A percentile compares a stretch with the other conserved stretches of the same genome.
Conservation (phyloP, 2,113 vertebrate genomes). For the Solenodon paradoxus region DNA sequence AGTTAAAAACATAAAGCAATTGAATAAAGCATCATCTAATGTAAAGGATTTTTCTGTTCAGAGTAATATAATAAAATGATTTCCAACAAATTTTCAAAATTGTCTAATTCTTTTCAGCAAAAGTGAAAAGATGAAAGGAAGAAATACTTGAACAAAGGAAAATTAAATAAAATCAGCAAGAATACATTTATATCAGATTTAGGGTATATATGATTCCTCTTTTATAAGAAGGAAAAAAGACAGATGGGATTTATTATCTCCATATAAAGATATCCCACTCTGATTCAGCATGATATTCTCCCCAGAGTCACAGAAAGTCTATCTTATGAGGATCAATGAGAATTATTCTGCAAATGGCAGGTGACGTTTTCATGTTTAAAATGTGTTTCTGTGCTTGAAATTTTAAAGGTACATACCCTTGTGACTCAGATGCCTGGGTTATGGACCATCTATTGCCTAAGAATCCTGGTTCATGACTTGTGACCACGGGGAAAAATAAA, state of each 20-base stretch:
- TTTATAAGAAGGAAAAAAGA: slow-evolving; percentile 26
- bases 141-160: not conserved
- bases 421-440: too few relatives aligned
- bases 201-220: not conserved
- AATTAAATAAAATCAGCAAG: slow-evolving; percentile 38
- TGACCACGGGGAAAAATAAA: too few relatives aligned
- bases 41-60: not conserved
- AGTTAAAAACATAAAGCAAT: not conserved
- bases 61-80: not conserved
- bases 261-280: not conserved
- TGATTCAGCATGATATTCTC: not conserved
- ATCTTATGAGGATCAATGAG: not conserved
- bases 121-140: not conserved
- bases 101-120: not conserved
- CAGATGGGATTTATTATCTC: not conserved
- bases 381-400: too few relatives aligned
- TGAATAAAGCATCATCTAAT: not conserved
- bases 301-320: not conserved
- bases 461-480: too few relatives aligned
- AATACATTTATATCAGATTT: slow-evolving; percentile 4
- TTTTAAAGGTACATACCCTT: not conserved
- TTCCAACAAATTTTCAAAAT: not conserved
- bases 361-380: not conserved
- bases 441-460: too few relatives aligned
- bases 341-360: not conserved